Conservation (phyloP, 2,797 vertebrate species). For the Mus spretus region DNA sequence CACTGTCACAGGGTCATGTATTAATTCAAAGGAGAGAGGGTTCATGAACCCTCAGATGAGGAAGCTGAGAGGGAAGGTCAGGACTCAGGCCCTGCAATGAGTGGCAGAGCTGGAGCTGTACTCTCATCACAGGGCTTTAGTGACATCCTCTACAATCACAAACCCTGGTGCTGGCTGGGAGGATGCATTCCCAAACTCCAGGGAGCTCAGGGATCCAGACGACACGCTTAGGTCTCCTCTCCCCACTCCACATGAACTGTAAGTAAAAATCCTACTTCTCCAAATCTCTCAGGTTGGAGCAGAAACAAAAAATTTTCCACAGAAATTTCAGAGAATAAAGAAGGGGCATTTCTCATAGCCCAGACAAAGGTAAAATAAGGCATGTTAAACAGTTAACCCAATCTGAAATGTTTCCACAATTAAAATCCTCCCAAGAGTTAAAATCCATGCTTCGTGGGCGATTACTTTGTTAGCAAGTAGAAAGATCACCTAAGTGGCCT, state of each 20-base stretch:
- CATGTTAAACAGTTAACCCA: slow-evolving; percentile 38
- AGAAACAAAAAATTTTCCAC: background rate
- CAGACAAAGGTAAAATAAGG: background rate
- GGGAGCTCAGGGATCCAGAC: background rate
- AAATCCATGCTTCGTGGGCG: slow-evolving; percentile 10
- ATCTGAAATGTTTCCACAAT: slow-evolving; percentile 38
- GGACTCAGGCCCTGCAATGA: fast-evolving
- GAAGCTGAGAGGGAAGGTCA: background rate
- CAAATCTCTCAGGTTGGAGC: background rate
- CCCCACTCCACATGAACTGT: background rate
- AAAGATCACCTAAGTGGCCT: background rate
- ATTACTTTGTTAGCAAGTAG: slow-evolving; percentile 9
- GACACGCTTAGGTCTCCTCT: background rate
- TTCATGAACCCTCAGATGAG: background rate
- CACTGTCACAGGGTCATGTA: background rate
- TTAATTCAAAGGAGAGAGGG: no score
- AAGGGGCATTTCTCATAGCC: background rate
- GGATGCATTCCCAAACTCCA: background rate
- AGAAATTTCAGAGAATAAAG: slow-evolving; percentile 22
- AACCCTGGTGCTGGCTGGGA: background rate
- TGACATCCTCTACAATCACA: background rate
- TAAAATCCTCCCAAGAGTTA: slow-evolving; percentile 25
- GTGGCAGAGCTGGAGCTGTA: background rate
- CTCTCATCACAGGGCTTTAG: background rate
- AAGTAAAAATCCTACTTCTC: slow-evolving; percentile 31